Base-by-base conservation (phyloP, 2,113 vertebrate species). In the Neoarius graeffei region DNA sequence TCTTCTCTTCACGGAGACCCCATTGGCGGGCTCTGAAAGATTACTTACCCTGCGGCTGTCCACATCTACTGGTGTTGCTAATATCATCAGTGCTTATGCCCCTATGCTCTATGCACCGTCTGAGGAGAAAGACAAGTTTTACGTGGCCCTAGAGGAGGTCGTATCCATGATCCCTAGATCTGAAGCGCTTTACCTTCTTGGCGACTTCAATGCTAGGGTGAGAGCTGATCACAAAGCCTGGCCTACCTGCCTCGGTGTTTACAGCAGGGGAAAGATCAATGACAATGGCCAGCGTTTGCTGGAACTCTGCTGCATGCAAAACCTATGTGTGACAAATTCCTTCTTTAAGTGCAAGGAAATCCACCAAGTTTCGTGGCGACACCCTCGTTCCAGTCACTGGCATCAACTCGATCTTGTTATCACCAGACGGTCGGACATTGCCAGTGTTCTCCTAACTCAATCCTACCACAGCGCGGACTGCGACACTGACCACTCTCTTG, bases 331-430 rank as follows among this genome's bases (percentile, higher is more conserved):
- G 83, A 67, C 64, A 25, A 69, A 54, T 48, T 69, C 64, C 48
- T 84, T 84, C 54, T 69, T 84, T 48, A 84, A 67, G 8, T 69
- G 64, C 64, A 69, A 84, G 48, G 7, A 69, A 23, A 84, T 84
- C 8, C 83, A 69, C 20, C 48, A 69, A 3, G 25, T 85, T 15
- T 85, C 50, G 4, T 85, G 67, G 83, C 42, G n/a, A 35, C 67
- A 85, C 8, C 67, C 27, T 11, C n/a, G 3, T 7, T 85, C 54
- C 83, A 4, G 10, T 27, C 83, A 85, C 67, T 85, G 67, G 83
- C 50, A 85, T 52, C 83, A 73, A 25, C 27, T 85, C 20, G 83
- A 85, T 54, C 19, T 85, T 0, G 0, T 85, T 27, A 85, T 85
- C 83, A 85, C 67, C 52, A 73, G 83, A 11, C 2, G 27, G 11